phyloP scores from a whole-genome alignment of 2,113 vertebrate species.

The Oryzias woworae region DNA sequence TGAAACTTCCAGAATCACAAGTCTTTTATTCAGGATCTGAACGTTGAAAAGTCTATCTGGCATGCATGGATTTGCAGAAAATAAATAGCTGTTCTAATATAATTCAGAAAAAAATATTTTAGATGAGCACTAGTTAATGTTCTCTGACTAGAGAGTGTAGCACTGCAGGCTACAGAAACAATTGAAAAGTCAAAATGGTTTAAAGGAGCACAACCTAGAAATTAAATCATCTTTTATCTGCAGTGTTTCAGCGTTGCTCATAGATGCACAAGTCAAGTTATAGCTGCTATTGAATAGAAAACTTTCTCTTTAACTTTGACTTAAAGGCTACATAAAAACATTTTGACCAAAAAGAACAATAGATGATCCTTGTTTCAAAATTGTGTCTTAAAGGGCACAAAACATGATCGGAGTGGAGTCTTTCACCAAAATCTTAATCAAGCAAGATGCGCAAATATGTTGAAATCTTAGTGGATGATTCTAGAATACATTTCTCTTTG shows the following conservation, averaged over 20 bases:
- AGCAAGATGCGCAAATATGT: too few relatives aligned
- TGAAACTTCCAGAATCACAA: constrained; percentile 4
- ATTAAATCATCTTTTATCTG: neutral
- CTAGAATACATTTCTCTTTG: too few relatives aligned
- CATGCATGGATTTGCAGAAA: neutral
- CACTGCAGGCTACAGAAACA: too few relatives aligned
- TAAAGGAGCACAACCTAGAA: neutral
- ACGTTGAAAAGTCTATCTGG: neutral
- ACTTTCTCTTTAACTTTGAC: constrained; percentile 4
- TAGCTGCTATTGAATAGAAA: neutral
- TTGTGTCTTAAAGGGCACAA: too few relatives aligned
- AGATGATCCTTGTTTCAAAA: constrained; percentile 18
- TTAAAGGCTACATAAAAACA: constrained; percentile 7
- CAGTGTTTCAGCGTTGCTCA: neutral
- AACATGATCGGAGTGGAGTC: too few relatives aligned
- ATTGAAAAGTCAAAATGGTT: too few relatives aligned
- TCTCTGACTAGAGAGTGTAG: neutral
- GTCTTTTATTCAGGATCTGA: neutral
- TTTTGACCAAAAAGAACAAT: constrained; percentile 15
- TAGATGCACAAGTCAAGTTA: neutral
- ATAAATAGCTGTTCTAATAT: neutral
- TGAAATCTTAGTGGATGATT: too few relatives aligned
- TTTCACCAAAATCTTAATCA: too few relatives aligned
- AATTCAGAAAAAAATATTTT: neutral
- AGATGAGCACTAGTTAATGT: neutral